Base-by-base conservation (phyloP, 2,797 vertebrate genomes). In the Falco berigora region DNA sequence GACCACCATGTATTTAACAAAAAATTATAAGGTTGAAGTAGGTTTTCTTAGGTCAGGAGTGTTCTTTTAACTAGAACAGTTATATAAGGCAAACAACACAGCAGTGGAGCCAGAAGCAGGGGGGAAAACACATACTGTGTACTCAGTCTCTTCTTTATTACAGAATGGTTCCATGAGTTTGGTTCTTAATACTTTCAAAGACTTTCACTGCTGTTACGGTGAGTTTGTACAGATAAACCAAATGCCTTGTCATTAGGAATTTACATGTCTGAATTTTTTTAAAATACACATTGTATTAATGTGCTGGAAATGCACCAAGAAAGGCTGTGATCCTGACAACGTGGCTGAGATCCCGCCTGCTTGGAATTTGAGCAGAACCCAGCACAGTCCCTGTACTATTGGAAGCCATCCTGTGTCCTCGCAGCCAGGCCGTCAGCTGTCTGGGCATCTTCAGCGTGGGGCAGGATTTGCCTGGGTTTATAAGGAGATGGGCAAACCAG, bases 11-110 rank as follows among this genome's bases (percentile, higher is more conserved):
- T 96, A 82, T 93, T 98, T 96, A 97, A 95, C 86, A 97, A 86
- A 64, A 98, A 97, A 98, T 98, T 98, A 98, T 52, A 96, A 92
- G 27, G 95, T 93, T 94, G 78, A 36, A 0, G 18, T 47, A 80
- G 84, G 87, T 91, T 98, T 97, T 95, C 96, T 97, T 93, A 96
- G 97, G 95, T 91, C 94, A 94, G 44, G 56, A 84, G 86, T 62
- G 84, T 56, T 95, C 93, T 89, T 96, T 94, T 84, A 62, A 93
- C 66, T 38, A 32, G 88, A 77, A 78, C 85, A 89, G 92, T 96
- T 97, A 98, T 96, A 97, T 93, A 97, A 97, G 87, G 94, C 97
- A 97, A 92, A 83, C 32, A 95, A 73, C 56, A 66, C 53, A 78
- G 94, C 80, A 74, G 6, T n/a, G 73, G 68, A 71, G 59, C 80